A percentile compares a stretch with the other conserved stretches of the same genome.
phyloP scores from a whole-genome alignment of 2,888 invertebrate genomes.

The Drosophila formosana region DNA sequence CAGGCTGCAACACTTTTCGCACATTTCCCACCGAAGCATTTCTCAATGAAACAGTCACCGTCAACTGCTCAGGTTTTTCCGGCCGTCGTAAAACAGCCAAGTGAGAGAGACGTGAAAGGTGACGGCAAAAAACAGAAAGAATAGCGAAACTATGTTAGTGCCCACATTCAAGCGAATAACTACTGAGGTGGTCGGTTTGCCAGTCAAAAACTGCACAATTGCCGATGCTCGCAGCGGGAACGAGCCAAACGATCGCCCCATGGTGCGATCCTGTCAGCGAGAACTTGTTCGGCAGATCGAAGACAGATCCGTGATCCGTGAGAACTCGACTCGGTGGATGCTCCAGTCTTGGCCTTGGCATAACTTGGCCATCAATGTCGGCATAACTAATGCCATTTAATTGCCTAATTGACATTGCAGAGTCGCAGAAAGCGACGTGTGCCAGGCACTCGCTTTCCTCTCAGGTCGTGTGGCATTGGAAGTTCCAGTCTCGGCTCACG shows the following conservation, averaged over 20 bases:
- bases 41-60: constrained; percentile 59
- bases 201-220: constrained; percentile 59
- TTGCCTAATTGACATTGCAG: constrained; percentile 66
- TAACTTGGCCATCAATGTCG: constrained; percentile 33
- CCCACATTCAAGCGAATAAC: constrained; percentile 52
- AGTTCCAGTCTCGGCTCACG: constrained; percentile 12
- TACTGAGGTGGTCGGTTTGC: constrained; percentile 75
- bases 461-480: constrained; percentile 67
- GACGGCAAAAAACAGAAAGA: neutral
- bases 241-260: constrained; percentile 11
- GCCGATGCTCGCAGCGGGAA: constrained; percentile 34
- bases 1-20: constrained; percentile 33
- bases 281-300: constrained; percentile 44
- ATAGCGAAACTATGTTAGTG: constrained; percentile 19
- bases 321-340: constrained; percentile 36
- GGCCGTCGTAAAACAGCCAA: constrained; percentile 32
- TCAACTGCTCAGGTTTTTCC: constrained; percentile 51
- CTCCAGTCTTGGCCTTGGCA: constrained; percentile 51
- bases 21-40: constrained; percentile 18
- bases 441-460: constrained; percentile 44
- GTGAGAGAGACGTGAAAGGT: constrained; percentile 7
- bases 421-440: constrained; percentile 59
- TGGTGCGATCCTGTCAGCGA: constrained; percentile 43
- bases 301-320: constrained; percentile 45
- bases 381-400: constrained; percentile 69